These are phyloP conservation scores for Perognathus longimembris DNA, from an alignment of 2,113 vertebrate genomes.

Conservation along the genomic window DNA sequence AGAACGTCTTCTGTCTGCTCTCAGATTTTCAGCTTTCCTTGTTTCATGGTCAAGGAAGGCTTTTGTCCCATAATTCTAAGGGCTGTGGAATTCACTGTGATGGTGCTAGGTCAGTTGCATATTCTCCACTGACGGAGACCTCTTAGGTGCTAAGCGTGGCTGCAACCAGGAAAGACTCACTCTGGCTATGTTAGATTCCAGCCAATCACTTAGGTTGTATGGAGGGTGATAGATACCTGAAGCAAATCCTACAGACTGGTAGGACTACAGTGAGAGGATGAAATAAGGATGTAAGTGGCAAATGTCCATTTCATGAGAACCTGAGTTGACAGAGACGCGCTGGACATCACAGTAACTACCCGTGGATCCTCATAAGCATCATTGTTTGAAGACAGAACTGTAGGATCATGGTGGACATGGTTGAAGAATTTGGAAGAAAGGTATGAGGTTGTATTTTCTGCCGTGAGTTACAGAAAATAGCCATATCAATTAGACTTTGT, in stretches of 20 bases:
- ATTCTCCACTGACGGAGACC: not conserved
- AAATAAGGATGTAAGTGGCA: not conserved
- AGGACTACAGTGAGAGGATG: not conserved
- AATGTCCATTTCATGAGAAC: not conserved
- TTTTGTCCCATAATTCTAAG: constrained; percentile 33
- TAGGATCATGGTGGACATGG: not conserved
- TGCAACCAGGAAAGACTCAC: not conserved
- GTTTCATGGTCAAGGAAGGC: not conserved
- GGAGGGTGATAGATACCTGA: not conserved
- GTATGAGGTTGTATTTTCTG: not conserved
- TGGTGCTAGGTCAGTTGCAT: not conserved
- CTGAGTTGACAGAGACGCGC: not conserved
- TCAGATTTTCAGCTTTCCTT: not conserved
- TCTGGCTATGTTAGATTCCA: not conserved
- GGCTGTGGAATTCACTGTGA: not conserved
- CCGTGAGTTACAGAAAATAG: not conserved
- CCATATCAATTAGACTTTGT: not conserved
- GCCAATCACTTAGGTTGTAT: not conserved
- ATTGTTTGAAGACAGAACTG: not conserved
- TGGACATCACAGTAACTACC: not conserved
- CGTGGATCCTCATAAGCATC: not conserved
- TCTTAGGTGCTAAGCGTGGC: no score
- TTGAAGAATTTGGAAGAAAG: not conserved
- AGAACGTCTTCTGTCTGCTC: no score
- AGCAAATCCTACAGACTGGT: not conserved